These are phyloP conservation scores for Blomia tropicalis DNA, from an alignment of 2,888 invertebrate genomes.

Conservation along the genomic window DNA sequence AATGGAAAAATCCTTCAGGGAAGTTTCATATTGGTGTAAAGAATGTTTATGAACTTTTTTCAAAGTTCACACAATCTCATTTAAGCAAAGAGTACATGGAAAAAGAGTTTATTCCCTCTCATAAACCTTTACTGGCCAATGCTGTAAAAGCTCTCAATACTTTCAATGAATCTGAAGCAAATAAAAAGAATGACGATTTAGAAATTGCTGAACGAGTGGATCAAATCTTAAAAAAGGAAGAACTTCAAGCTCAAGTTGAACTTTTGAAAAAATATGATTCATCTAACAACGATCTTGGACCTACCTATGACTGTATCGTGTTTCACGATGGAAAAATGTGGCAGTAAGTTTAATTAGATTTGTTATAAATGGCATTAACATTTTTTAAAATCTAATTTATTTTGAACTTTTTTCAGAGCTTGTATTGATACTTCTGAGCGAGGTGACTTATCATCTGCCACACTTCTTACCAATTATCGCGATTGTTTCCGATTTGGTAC, in stretches of 20 bases:
- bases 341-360: constrained; percentile 44
- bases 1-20: constrained; percentile 68
- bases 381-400: background rate
- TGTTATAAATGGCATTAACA: background rate
- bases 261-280: constrained; percentile 65
- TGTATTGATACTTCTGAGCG: constrained; percentile 65
- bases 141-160: constrained; percentile 51
- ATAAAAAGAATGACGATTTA: background rate
- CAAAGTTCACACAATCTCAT: constrained; percentile 61
- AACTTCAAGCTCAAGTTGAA: constrained; percentile 70
- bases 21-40: constrained; percentile 74
- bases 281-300: constrained; percentile 68
- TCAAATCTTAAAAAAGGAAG: constrained; percentile 71
- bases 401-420: constrained; percentile 42
- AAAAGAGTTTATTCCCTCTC: constrained; percentile 65
- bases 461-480: constrained; percentile 62
- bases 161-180: constrained; percentile 44
- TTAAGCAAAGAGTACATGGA: constrained; percentile 60
- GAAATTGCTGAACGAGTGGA: constrained; percentile 32
- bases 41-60: constrained; percentile 68
- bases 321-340: constrained; percentile 78
- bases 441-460: constrained; percentile 62
- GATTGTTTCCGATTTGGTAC: constrained; percentile 58
- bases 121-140: constrained; percentile 60
- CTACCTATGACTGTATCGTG: constrained; percentile 78